These are phyloP conservation scores for Brachyrhaphis roseni DNA, from an alignment of 2,797 vertebrate species.

Conservation along the genomic window DNA sequence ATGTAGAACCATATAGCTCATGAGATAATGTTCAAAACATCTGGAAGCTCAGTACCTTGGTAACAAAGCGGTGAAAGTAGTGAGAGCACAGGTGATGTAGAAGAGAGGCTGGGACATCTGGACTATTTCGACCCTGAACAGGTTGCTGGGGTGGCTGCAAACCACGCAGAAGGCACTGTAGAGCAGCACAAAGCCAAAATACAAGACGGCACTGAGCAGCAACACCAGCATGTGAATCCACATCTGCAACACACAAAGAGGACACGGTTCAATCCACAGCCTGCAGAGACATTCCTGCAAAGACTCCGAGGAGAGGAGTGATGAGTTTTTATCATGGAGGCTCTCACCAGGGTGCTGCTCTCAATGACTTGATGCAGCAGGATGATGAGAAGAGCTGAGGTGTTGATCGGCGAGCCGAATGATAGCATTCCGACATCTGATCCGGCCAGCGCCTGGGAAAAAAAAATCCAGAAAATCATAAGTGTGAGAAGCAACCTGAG, in stretches of 20 bases:
- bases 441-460: conserved; percentile 81
- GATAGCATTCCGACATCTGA: conserved; percentile 87
- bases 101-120: conserved; percentile 85
- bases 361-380: conserved; percentile 93
- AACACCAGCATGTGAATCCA: conserved; percentile 86
- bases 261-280: neutral
- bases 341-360: conserved; percentile 91
- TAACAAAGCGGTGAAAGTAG: conserved; percentile 85
- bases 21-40: neutral
- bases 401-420: conserved; percentile 91
- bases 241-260: conserved; percentile 78
- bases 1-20: neutral
- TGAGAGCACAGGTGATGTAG: conserved; percentile 86
- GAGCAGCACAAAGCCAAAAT: conserved; percentile 84
- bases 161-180: conserved; percentile 83
- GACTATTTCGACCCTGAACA: conserved; percentile 84
- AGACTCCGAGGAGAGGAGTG: neutral
- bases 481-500: neutral
- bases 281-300: neutral
- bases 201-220: conserved; percentile 79
- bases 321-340: neutral
- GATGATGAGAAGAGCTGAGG: conserved; percentile 88
- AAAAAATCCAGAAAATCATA: neutral
- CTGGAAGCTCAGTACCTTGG: conserved; percentile 84
- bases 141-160: conserved; percentile 86